Evolutionary conservation across 2,888 invertebrate genomes (phyloP), one percentile per base, ranked within the genome.

Genomic region (Alentia gelatinosa): DNA sequence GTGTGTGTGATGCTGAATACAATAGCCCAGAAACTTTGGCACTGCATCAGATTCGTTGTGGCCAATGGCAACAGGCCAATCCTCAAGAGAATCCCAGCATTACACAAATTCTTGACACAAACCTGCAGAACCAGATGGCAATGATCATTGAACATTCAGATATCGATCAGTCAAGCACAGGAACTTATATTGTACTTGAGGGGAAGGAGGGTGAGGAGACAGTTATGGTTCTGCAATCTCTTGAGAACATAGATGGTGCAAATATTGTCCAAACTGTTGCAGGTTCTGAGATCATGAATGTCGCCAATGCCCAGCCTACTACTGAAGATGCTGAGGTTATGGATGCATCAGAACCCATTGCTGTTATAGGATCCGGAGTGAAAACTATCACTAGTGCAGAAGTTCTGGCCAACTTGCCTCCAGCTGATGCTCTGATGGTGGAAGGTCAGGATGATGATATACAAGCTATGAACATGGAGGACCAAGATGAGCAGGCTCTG

Each of bases 61-160:
- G 39, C n/a, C 63, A 63, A n/a, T 89, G 89, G 89, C 89, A 89
- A 63, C 86, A 86, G 33, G 86, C 86, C 33, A 40, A 86, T 47
- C 86, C 86, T 1, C 42, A 47, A 0, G 40, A 40, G 12, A 84
- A 84, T n/a, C 84, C 35, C 75, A 30, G 33, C 23, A n/a, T 68
- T n/a, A 5, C 26, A 1, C 74, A 74, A 26, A 19, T 1, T 56
- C 56, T n/a, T 9, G 63, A 79, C 39, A n/a, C 79, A 30, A 30
- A 9, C 47, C 86, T 86, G 7, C 86, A 86, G 50, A 19, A 47
- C 30, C 86, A 86, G 86, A 86, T 86, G 86, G 86, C 86, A 1
- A 42, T 86, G 42, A 40, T 86, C 30, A 26, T 86, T 4, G 47
- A 86, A 33, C 79, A 79, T 1, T 33, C 79, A 1, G 79, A 79